Base-by-base conservation (phyloP, 1,140 invertebrate genomes). In the Euwallacea fornicatus region DNA sequence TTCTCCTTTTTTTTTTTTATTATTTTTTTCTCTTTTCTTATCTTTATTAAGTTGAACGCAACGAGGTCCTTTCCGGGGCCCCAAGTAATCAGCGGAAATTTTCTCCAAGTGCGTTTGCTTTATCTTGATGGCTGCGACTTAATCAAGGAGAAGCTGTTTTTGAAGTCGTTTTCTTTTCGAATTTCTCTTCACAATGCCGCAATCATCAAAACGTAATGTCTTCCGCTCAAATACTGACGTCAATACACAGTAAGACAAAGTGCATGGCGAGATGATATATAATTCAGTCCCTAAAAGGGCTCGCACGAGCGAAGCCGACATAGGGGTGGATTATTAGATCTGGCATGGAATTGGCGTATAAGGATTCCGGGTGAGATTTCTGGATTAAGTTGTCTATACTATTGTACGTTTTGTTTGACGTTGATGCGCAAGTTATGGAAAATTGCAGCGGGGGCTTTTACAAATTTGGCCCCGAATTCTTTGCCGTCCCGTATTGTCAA, bases 311-410 rank as follows among this genome's bases (percentile, higher is more conserved):
- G 7, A 62, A 44, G 46, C 60, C 46, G 42, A 62, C 41, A 62
- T 42, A 16, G 42, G 60, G 60, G 42, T 62, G 42, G n/a, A 62
- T 62, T 62, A 62, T 62, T 62, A 62, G 60, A 62, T 62, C 42
- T 46, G 60, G 60, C 60, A 62, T 62, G 42, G 46, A 62, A 62
- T 62, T 62, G 60, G 41, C 60, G 60, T 13, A 62, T 62, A 62
- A 62, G 42, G 60, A 62, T 62, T 42, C 42, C n/a, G 42, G 42
- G 60, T 42, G 42, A 42, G 41, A 42, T 15, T 62, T 62, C 21
- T n/a, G 42, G 60, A 43, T 62, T 44, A 46, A 62, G 42, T 44
- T 44, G 42, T 62, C 60, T 62, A 46, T 46, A 33, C 21, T 1
- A 33, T 4, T 33, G 21, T 33, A 33, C 21, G 21, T 33, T 33